These are phyloP conservation scores for Silurus meridionalis DNA, from an alignment of 2,113 vertebrate species.

Conservation along the genomic window DNA sequence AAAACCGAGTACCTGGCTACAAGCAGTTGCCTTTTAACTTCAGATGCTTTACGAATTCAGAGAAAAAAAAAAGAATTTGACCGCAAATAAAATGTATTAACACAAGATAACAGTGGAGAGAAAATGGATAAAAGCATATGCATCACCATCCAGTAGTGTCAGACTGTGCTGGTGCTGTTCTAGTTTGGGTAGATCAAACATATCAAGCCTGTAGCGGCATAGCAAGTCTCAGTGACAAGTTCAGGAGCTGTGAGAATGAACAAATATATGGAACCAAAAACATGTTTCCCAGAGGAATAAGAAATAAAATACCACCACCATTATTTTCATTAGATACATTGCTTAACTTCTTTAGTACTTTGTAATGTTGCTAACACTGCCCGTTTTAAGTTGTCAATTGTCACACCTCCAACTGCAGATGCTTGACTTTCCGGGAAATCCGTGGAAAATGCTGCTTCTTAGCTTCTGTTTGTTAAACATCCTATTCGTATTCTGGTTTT, in stretches of 20 bases:
- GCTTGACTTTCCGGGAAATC: neutral
- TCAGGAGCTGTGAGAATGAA: neutral
- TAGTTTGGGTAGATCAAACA: neutral
- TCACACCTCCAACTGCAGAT: neutral
- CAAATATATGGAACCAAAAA: neutral
- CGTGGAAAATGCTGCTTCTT: neutral
- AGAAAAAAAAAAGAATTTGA: neutral
- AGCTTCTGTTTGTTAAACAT: too few species aligned
- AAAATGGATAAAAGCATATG: neutral
- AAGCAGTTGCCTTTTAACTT: neutral
- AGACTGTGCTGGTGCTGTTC: conserved; percentile 1
- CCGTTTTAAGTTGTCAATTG: neutral
- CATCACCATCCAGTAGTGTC: neutral
- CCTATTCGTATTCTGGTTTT: too few species aligned
- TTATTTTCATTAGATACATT: neutral
- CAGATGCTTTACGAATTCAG: neutral
- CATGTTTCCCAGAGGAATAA: neutral
- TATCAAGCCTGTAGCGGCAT: neutral
- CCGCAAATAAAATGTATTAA: neutral
- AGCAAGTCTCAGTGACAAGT: neutral
- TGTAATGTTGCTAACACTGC: neutral
- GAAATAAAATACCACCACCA: neutral
- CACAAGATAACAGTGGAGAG: neutral
- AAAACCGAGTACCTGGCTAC: neutral
- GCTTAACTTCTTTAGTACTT: neutral